Conservation (phyloP, 2,113 vertebrate genomes). For the Strix uralensis region DNA sequence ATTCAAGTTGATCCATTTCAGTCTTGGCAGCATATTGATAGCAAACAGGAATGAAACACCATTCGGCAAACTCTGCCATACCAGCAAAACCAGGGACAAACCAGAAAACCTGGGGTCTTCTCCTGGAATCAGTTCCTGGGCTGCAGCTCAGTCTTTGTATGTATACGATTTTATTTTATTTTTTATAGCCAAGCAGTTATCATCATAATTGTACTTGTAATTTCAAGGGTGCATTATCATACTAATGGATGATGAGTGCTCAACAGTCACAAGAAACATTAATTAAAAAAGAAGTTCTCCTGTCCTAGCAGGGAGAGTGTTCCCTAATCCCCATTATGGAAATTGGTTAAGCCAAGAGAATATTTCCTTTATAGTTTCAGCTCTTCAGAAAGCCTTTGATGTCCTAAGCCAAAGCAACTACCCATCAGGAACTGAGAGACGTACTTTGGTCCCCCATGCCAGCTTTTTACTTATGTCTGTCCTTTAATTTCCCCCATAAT, state of each 20-base stretch:
- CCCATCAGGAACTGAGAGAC: neutral
- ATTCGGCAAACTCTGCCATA: neutral
- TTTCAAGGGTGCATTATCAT: slow-evolving; percentile 22
- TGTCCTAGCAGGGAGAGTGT: slow-evolving; percentile 13
- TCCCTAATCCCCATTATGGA: slow-evolving; percentile 41
- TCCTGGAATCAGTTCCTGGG: neutral
- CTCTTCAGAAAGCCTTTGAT: slow-evolving; percentile 38
- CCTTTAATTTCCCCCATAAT: slow-evolving; percentile 32
- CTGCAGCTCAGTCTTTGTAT: neutral
- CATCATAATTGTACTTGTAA: neutral
- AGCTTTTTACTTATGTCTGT: slow-evolving; percentile 37
- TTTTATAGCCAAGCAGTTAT: neutral
- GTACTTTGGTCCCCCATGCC: slow-evolving; percentile 12
- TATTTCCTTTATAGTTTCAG: slow-evolving; percentile 33
- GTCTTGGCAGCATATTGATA: neutral
- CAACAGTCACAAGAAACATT: slow-evolving; percentile 1
- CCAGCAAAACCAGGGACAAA: neutral
- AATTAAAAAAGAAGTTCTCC: slow-evolving; percentile 33
- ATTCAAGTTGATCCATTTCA: neutral
- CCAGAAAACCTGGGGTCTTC: neutral
- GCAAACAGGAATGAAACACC: neutral
- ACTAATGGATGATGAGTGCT: slow-evolving; percentile 5
- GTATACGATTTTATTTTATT: neutral
- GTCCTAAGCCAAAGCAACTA: slow-evolving; percentile 34
- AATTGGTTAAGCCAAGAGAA: slow-evolving; percentile 38